A percentile compares a stretch with the other conserved stretches of the same genome.
phyloP scores from a whole-genome alignment of 2,888 invertebrate species.

The Ichneumoninae sp. region DNA sequence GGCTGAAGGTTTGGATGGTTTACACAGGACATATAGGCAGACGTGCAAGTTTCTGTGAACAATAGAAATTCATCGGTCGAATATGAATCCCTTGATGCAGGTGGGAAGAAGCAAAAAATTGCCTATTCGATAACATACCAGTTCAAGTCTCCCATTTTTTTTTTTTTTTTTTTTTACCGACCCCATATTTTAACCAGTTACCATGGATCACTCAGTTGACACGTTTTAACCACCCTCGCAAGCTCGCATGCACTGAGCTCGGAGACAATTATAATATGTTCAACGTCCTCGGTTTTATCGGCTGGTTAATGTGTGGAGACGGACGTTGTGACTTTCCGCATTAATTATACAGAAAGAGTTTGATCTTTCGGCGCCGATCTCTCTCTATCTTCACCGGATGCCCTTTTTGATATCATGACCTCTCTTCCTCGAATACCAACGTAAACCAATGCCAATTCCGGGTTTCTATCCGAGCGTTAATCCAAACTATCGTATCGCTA shows the following conservation, averaged over 20 bases:
- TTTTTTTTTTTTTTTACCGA: not conserved
- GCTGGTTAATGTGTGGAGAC: slow-evolving; percentile 23
- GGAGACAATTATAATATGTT: slow-evolving; percentile 9
- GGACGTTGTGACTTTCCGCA: slow-evolving; percentile 21
- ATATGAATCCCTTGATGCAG: slow-evolving; percentile 22
- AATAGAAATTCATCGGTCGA: slow-evolving; percentile 24
- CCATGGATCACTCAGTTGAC: slow-evolving; percentile 12
- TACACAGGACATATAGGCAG: slow-evolving; percentile 26
- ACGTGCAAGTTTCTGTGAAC: slow-evolving; percentile 29
- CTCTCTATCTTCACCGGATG: slow-evolving; percentile 27
- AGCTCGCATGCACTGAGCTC: slow-evolving; percentile 7
- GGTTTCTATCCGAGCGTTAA: not conserved
- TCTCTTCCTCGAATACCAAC: slow-evolving; percentile 29
- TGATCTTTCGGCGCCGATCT: slow-evolving; percentile 23
- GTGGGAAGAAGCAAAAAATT: slow-evolving; percentile 18
- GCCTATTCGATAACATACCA: slow-evolving; percentile 19
- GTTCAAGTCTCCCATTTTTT: slow-evolving; percentile 8
- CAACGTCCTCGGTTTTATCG: slow-evolving; percentile 12
- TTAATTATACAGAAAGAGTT: slow-evolving; percentile 14
- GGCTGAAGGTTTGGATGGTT: slow-evolving; percentile 23
- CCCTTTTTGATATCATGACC: slow-evolving; percentile 27
- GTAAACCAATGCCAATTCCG: slow-evolving; percentile 29
- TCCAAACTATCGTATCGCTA: not conserved
- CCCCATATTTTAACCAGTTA: slow-evolving; percentile 24
- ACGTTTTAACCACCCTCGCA: slow-evolving; percentile 19